Conservation (phyloP, 2,797 vertebrate genomes). For the Ispidina picta region DNA sequence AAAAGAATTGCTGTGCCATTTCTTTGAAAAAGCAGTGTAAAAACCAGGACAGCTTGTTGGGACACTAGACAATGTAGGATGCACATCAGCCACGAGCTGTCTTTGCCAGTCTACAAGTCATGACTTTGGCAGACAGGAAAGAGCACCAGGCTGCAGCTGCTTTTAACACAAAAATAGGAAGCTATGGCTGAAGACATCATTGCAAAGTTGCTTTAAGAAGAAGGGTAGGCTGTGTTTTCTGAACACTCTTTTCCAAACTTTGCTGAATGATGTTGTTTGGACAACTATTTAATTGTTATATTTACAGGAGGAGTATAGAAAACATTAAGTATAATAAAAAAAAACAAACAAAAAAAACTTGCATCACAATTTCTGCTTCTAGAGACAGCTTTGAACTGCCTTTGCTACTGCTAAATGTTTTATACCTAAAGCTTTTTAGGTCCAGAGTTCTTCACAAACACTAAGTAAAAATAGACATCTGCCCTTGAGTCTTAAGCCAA, state of each 20-base stretch:
- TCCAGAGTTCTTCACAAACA: constrained; percentile 53
- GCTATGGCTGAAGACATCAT: not conserved
- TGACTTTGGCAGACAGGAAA: not conserved
- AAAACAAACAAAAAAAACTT: not conserved
- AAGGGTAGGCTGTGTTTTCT: not conserved
- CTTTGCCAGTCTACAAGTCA: not conserved
- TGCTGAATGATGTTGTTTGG: not conserved
- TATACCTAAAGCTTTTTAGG: constrained; percentile 55
- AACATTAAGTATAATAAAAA: constrained; percentile 1
- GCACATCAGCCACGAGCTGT: not conserved
- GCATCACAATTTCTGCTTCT: not conserved
- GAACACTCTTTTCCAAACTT: not conserved
- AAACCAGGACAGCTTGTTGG: not conserved
- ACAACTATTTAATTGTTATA: not conserved
- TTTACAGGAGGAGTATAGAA: not conserved
- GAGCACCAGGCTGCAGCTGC: not conserved
- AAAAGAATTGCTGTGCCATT: not conserved
- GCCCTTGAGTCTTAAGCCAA: constrained; percentile 59
- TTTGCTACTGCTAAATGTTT: constrained; percentile 35
- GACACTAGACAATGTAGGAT: not conserved
- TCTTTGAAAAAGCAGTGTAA: not conserved
- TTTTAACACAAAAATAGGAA: not conserved
- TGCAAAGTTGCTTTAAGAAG: not conserved
- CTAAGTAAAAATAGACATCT: constrained; percentile 63
- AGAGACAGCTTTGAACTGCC: constrained; percentile 24